Percentiles rank a stretch among this genome's conserved stretches.
phyloP scores from a whole-genome alignment of 2,113 vertebrate species.

The Cebidichthys violaceus region DNA sequence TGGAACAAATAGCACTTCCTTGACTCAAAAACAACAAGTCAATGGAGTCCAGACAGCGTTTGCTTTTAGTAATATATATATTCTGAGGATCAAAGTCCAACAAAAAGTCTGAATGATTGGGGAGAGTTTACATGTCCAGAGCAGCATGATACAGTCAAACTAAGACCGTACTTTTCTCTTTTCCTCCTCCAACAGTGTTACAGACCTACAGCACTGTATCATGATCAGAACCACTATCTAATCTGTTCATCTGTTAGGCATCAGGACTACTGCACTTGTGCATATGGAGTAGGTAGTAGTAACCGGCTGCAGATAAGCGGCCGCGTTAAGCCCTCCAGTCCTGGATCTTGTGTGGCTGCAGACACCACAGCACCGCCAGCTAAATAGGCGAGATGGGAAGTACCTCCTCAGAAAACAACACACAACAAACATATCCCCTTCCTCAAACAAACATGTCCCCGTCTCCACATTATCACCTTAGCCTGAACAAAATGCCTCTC shows the following conservation, averaged over 20 bases:
- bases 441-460: slow-evolving; percentile 75
- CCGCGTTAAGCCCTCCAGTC: slow-evolving; percentile 27
- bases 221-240: slow-evolving; percentile 11
- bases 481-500: slow-evolving; percentile 73
- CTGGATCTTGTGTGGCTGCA: slow-evolving; percentile 32
- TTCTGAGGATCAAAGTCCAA: background rate
- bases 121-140: background rate
- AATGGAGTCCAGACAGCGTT: background rate
- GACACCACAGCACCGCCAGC: slow-evolving; percentile 27
- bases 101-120: background rate
- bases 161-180: background rate
- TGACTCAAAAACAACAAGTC: background rate
- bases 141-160: background rate
- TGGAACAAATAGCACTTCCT: background rate
- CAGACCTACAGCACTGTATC: slow-evolving; percentile 1
- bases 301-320: slow-evolving; percentile 46
- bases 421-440: slow-evolving; percentile 72
- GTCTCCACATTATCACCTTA: slow-evolving; percentile 71
- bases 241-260: slow-evolving; percentile 32
- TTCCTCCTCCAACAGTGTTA: background rate
- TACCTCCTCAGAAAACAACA: slow-evolving; percentile 62
- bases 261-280: background rate
- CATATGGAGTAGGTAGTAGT: slow-evolving; percentile 4
- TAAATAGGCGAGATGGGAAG: slow-evolving; percentile 54
- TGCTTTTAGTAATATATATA: background rate